phyloP scores from a whole-genome alignment of 1,140 invertebrate species.

The Rhagoletis zephyria region DNA sequence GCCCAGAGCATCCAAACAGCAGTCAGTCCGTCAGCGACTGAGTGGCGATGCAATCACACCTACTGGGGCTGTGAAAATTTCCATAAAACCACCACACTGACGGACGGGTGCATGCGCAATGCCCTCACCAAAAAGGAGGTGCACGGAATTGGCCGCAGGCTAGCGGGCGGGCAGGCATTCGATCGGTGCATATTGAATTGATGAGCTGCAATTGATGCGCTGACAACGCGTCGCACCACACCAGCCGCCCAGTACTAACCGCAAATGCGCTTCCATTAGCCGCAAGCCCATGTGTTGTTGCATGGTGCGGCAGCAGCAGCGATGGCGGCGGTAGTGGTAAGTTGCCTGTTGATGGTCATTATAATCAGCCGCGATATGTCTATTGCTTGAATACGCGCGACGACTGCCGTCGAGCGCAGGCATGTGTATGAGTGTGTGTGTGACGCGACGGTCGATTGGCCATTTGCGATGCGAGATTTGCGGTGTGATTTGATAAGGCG shows the following conservation, averaged over 20 bases:
- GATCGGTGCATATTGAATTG: background rate
- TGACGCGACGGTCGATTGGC: background rate
- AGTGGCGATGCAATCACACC: constrained; percentile 37
- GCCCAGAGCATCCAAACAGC: background rate
- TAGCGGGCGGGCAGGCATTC: background rate
- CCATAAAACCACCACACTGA: constrained; percentile 7
- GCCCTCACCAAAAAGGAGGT: background rate
- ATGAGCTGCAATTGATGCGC: constrained; percentile 31
- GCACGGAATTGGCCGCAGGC: background rate
- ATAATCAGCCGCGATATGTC: constrained; percentile 43
- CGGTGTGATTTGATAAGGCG: constrained; percentile 46
- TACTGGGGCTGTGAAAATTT: constrained; percentile 44
- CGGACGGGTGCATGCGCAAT: background rate
- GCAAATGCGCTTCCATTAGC: constrained; percentile 6
- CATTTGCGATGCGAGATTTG: background rate
- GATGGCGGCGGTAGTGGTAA: background rate
- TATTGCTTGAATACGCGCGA: background rate
- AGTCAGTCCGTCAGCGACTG: background rate
- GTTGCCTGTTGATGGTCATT: constrained; percentile 10
- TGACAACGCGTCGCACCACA: constrained; percentile 32
- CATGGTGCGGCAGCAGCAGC: background rate
- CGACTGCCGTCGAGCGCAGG: background rate
- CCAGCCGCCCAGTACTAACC: background rate
- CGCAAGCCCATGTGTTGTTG: background rate
- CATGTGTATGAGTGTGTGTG: background rate